phyloP scores from a whole-genome alignment of 2,113 vertebrate genomes.

The Blennius ocellaris region DNA sequence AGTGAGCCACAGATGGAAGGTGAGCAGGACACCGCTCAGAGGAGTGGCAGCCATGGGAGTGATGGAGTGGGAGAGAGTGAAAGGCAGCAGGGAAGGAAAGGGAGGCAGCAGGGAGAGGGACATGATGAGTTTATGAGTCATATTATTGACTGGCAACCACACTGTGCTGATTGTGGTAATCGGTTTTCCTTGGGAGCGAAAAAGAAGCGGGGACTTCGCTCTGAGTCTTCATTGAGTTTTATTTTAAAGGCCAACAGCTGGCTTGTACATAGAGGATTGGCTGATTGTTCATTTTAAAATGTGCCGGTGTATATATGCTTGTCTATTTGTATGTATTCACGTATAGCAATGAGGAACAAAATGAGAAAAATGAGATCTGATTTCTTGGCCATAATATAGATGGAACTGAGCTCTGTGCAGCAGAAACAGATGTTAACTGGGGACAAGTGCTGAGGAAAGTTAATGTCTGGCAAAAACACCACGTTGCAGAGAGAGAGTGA shows the following conservation, averaged over 20 bases:
- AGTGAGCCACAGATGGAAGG: constrained; percentile 56
- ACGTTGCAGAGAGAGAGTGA: constrained; percentile 31
- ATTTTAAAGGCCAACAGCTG: constrained; percentile 62
- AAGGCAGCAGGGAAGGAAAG: constrained; percentile 49
- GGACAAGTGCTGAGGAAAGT: constrained; percentile 36
- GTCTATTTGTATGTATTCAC: constrained; percentile 32
- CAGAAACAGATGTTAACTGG: constrained; percentile 56
- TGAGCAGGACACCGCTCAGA: constrained; percentile 37
- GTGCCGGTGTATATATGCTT: constrained; percentile 21
- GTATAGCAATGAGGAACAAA: constrained; percentile 26
- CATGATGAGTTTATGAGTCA: constrained; percentile 76
- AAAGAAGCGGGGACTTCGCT: constrained; percentile 47
- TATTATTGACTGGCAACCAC: constrained; percentile 73
- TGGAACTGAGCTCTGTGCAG: constrained; percentile 13
- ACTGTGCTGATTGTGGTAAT: constrained; percentile 72
- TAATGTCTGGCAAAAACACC: constrained; percentile 42
- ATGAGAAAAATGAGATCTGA: constrained; percentile 39
- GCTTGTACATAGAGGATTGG: constrained; percentile 42
- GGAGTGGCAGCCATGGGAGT: constrained; percentile 33
- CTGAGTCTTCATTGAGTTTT: constrained; percentile 58
- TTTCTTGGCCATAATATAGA: constrained; percentile 15
- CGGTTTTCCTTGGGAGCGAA: constrained; percentile 58
- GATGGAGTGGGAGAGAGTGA: constrained; percentile 53
- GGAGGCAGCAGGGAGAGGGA: constrained; percentile 38
- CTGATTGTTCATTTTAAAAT: constrained; percentile 36